phyloP scores from a whole-genome alignment of 1,140 invertebrate species.

The Caligus rogercresseyi region DNA sequence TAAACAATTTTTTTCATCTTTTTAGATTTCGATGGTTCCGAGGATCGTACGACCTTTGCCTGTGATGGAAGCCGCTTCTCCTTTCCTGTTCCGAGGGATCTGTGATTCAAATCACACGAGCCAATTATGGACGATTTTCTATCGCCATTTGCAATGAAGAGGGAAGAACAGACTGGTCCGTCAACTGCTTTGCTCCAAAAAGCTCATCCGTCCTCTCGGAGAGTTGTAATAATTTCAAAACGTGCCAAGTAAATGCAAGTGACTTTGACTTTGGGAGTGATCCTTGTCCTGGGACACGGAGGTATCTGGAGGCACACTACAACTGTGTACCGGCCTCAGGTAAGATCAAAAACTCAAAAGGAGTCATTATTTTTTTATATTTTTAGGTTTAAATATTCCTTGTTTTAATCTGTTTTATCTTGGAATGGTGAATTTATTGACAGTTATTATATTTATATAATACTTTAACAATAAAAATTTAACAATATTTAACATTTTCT shows the following conservation, averaged over 20 bases:
- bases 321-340: not conserved
- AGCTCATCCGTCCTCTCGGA: conserved; percentile 25
- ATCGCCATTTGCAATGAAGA: conserved; percentile 91
- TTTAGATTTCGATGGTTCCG: conserved; percentile 5
- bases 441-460: too few relatives aligned
- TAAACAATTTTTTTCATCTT: not conserved
- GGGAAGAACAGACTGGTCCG: conserved; percentile 84
- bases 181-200: conserved; percentile 69
- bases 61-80: conserved; percentile 73
- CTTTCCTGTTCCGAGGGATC: conserved; percentile 70
- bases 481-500: too few relatives aligned
- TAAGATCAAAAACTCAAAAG: too few relatives aligned
- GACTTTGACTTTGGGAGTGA: not conserved
- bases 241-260: not conserved
- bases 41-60: conserved; percentile 59
- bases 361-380: too few relatives aligned
- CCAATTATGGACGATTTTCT: conserved; percentile 86
- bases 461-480: too few relatives aligned
- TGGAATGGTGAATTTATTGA: too few relatives aligned
- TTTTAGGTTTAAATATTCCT: too few relatives aligned
- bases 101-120: conserved; percentile 72
- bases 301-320: conserved; percentile 19
- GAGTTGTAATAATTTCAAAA: not conserved
- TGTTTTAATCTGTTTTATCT: too few relatives aligned
- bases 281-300: conserved; percentile 14